Percentiles rank a stretch among this genome's conserved stretches.
These are phyloP conservation scores for Leucoraja erinaceus DNA, from an alignment of 2,113 vertebrate species.

Conservation along the genomic window DNA sequence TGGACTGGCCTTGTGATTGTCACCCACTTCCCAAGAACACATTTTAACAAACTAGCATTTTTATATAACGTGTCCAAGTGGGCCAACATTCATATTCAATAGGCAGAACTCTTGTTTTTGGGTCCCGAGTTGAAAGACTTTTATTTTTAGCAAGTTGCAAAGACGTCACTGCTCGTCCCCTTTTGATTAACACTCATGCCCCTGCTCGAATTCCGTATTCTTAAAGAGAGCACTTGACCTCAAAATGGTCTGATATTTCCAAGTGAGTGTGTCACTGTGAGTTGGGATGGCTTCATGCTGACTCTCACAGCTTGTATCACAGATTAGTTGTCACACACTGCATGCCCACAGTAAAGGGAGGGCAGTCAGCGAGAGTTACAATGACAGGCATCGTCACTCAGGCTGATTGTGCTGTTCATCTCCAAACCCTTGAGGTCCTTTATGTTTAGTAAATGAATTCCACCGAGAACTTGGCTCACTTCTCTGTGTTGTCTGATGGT, in stretches of 20 bases:
- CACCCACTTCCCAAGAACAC: neutral
- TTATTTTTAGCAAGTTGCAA: neutral
- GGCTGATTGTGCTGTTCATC: neutral
- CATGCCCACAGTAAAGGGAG: neutral
- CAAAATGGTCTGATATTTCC: neutral
- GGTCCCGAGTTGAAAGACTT: neutral
- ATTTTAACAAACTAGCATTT: neutral
- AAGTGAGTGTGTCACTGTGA: neutral
- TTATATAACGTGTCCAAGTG: neutral
- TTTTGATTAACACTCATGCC: constrained; percentile 1
- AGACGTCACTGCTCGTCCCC: neutral
- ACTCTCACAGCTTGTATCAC: constrained; percentile 19
- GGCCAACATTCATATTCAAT: neutral
- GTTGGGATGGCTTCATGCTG: neutral
- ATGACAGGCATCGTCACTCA: neutral
- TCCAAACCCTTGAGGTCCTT: neutral
- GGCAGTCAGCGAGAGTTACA: neutral
- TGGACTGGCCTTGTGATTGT: neutral
- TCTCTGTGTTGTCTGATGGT: neutral
- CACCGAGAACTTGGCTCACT: neutral
- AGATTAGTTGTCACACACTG: constrained; percentile 13
- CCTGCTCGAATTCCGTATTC: neutral
- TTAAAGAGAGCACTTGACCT: neutral
- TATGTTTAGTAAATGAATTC: constrained; percentile 17
- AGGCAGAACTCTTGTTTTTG: neutral